These are phyloP conservation scores for Anarrhichthys ocellatus DNA, from an alignment of 2,113 vertebrate genomes.

Conservation along the genomic window DNA sequence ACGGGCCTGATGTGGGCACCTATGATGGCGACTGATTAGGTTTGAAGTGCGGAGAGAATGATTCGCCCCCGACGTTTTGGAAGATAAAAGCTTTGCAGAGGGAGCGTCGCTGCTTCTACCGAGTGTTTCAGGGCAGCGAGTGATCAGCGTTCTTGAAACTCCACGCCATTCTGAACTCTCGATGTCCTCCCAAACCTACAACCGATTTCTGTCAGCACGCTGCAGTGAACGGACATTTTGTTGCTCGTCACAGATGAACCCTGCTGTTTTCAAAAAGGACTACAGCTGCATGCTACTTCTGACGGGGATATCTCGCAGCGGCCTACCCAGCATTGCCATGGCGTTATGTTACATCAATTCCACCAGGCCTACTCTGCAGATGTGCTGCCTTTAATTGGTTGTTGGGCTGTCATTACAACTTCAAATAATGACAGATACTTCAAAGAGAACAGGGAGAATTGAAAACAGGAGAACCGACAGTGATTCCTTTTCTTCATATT, in stretches of 20 bases:
- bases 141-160: background rate
- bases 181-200: constrained; percentile 26
- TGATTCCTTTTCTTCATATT: constrained; percentile 58
- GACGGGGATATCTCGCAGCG: constrained; percentile 13
- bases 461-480: constrained; percentile 61
- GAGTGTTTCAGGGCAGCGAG: constrained; percentile 10
- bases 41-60: constrained; percentile 59
- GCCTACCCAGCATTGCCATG: constrained; percentile 8
- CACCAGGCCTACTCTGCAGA: constrained; percentile 31
- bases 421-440: constrained; percentile 71
- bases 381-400: constrained; percentile 72
- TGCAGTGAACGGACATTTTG: constrained; percentile 27
- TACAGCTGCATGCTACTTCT: constrained; percentile 25
- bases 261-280: constrained; percentile 31
- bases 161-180: constrained; percentile 7
- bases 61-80: constrained; percentile 21
- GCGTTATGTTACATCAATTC: constrained; percentile 53
- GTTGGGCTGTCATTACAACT: constrained; percentile 66
- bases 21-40: constrained; percentile 60
- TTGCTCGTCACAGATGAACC: constrained; percentile 32
- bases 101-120: background rate
- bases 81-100: constrained; percentile 63
- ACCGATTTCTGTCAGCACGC: constrained; percentile 11
- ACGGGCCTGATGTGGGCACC: no score
- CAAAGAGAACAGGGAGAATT: constrained; percentile 54